phyloP scores from a whole-genome alignment of 2,113 vertebrate species.

The Euleptes europaea region DNA sequence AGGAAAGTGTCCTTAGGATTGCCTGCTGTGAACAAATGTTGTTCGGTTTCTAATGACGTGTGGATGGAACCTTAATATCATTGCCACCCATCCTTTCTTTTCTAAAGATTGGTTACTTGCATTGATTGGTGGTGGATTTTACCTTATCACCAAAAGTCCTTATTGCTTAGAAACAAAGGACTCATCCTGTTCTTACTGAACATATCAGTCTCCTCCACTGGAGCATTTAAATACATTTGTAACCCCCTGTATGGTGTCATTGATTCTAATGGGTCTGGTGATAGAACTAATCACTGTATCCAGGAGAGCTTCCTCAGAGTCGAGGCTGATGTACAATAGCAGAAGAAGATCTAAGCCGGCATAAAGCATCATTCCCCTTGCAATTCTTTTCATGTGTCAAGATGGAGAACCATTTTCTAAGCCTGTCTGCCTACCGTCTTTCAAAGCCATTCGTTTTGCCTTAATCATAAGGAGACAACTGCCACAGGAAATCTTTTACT shows the following conservation, averaged over 20 bases:
- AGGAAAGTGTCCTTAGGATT: too few relatives aligned
- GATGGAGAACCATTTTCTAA: background rate
- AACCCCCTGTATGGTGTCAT: background rate
- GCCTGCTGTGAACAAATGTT: too few relatives aligned
- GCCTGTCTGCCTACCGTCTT: background rate
- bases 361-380: background rate
- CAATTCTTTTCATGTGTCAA: constrained; percentile 2
- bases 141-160: background rate
- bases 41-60: too few relatives aligned
- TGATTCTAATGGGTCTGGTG: background rate
- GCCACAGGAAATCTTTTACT: constrained; percentile 18
- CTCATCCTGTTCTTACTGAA: background rate
- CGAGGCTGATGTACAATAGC: constrained; percentile 12
- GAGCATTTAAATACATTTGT: background rate
- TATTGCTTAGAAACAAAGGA: background rate
- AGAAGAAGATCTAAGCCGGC: background rate
- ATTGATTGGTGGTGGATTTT: background rate
- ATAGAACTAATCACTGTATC: constrained; percentile 20
- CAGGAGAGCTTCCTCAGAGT: constrained; percentile 2
- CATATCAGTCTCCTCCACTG: background rate
- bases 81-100: background rate
- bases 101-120: background rate
- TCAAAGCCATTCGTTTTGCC: constrained; percentile 8
- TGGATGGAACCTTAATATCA: background rate
- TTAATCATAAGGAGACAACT: constrained; percentile 16